These are phyloP conservation scores for Drosophila macrospina DNA, from an alignment of 2,888 invertebrate species.

Conservation along the genomic window DNA sequence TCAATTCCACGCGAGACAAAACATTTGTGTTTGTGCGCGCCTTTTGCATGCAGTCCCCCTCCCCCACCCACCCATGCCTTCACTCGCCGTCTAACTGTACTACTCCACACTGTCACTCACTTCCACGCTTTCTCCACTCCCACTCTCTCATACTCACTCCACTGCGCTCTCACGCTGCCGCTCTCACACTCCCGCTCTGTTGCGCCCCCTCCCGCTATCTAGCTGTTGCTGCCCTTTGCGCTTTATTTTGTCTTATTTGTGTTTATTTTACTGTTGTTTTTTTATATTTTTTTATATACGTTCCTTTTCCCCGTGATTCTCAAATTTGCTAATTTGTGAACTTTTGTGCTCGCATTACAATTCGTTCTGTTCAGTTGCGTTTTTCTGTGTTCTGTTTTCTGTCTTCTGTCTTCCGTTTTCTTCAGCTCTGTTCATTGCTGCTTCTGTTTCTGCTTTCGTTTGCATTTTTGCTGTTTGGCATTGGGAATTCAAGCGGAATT, in stretches of 20 bases:
- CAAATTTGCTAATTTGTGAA: slow-evolving; percentile 83
- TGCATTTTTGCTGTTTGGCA: slow-evolving; percentile 48
- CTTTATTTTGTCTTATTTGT: slow-evolving; percentile 58
- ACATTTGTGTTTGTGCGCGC: slow-evolving; percentile 65
- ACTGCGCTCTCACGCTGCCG: no score
- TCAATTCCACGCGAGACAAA: slow-evolving; percentile 64
- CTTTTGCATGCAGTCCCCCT: slow-evolving; percentile 43
- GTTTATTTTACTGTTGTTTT: slow-evolving; percentile 42
- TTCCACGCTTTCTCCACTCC: slow-evolving; percentile 20
- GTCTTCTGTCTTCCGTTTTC: slow-evolving; percentile 31
- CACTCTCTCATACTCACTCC: slow-evolving; percentile 1
- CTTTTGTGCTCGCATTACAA: slow-evolving; percentile 75
- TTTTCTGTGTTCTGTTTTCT: neutral
- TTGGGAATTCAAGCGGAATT: slow-evolving; percentile 57
- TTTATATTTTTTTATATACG: slow-evolving; percentile 18
- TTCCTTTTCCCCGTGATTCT: slow-evolving; percentile 62
- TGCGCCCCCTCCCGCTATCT: neutral
- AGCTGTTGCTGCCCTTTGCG: slow-evolving; percentile 29
- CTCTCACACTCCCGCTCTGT: slow-evolving; percentile 4
- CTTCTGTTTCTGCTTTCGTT: slow-evolving; percentile 25
- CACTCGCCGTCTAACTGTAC: neutral
- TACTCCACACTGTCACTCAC: slow-evolving; percentile 10
- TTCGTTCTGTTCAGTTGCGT: slow-evolving; percentile 46
- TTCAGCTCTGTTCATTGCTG: slow-evolving; percentile 4
- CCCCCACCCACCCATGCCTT: neutral